Evolutionary conservation across 2,797 vertebrate species (phyloP).

Genomic region (Austrolebias charrua): DNA sequence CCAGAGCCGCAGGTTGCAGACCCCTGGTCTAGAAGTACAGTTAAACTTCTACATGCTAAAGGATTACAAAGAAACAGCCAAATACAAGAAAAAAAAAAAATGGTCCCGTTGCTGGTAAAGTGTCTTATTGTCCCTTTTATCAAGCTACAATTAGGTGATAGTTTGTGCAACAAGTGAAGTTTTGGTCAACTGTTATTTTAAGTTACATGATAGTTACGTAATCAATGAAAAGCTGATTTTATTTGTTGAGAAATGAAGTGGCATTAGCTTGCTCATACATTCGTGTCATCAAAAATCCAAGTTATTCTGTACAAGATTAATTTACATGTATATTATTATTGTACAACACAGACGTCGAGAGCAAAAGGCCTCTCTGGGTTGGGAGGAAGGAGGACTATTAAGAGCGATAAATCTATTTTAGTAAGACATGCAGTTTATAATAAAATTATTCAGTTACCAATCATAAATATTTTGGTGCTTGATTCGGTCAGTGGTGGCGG

Average conservation of each 20-base stretch:
- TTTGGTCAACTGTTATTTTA: slow-evolving; percentile 30
- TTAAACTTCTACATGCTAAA: too few relatives aligned
- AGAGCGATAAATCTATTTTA: slow-evolving; percentile 42
- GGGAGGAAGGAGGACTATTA: slow-evolving; percentile 38
- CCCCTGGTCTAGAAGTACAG: too few relatives aligned
- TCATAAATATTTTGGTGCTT: slow-evolving; percentile 54
- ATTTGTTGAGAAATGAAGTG: slow-evolving; percentile 20
- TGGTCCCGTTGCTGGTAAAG: slow-evolving; percentile 58
- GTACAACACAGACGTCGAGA: slow-evolving; percentile 63
- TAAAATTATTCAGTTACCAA: slow-evolving; percentile 54
- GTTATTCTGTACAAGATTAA: slow-evolving; percentile 70
- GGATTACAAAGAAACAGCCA: not conserved
- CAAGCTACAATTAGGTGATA: slow-evolving; percentile 41
- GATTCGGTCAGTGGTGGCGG: slow-evolving; percentile 59
- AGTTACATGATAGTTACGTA: slow-evolving; percentile 22
- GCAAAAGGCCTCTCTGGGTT: slow-evolving; percentile 46
- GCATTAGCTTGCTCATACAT: slow-evolving; percentile 63
- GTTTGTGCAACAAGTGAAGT: slow-evolving; percentile 44
- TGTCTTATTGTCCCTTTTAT: slow-evolving; percentile 68
- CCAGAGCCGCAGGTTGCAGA: too few relatives aligned
- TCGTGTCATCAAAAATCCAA: slow-evolving; percentile 62
- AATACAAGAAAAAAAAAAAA: slow-evolving; percentile 17
- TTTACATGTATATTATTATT: slow-evolving; percentile 67
- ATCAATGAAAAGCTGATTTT: slow-evolving; percentile 12
- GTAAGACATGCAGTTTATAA: slow-evolving; percentile 73